phyloP scores from a whole-genome alignment of 2,888 invertebrate species.

The Spodoptera exigua region DNA sequence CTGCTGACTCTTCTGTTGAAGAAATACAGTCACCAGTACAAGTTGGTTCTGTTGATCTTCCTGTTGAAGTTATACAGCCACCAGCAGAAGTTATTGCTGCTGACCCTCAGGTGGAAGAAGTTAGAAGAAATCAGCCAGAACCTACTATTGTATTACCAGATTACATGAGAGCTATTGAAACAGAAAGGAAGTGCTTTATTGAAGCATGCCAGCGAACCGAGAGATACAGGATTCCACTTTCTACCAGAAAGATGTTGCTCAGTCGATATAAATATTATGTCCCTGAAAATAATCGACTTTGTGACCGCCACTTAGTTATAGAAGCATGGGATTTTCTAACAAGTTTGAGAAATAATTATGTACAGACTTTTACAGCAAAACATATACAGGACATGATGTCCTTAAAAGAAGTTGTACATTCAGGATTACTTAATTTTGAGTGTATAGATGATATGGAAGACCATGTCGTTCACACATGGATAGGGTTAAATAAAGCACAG shows the following conservation, averaged over 20 bases:
- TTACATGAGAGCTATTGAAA: conserved; percentile 35
- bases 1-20: no score
- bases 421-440: neutral
- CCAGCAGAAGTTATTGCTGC: neutral
- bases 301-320: neutral
- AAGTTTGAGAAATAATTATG: no score
- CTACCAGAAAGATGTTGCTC: conserved; percentile 35
- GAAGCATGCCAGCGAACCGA: conserved; percentile 37
- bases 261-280: conserved; percentile 21
- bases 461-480: no score
- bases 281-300: conserved; percentile 11
- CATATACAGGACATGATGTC: conserved; percentile 1
- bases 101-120: neutral
- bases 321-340: no score
- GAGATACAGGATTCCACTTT: conserved; percentile 34
- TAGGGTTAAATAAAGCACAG: no score
- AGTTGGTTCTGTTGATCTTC: neutral
- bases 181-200: conserved; percentile 22
- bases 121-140: neutral
- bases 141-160: conserved; percentile 5
- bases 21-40: no score
- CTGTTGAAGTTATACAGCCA: neutral
- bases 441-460: neutral
- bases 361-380: neutral
- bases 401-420: conserved; percentile 2